phyloP scores from a whole-genome alignment of 2,113 vertebrate genomes.

The Hipposideros armiger region DNA sequence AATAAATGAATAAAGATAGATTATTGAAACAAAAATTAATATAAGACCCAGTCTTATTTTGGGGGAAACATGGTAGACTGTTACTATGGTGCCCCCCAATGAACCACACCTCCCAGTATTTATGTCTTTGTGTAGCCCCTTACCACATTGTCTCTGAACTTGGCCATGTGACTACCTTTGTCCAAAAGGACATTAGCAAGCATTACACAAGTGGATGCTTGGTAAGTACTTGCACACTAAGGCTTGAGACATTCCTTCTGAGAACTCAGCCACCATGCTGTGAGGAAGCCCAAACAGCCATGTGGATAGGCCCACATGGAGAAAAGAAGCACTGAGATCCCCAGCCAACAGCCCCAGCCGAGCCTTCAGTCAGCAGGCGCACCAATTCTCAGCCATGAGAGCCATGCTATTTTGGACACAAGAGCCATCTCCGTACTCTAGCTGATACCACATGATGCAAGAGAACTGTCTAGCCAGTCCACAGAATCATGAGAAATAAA shows the following conservation, averaged over 20 bases:
- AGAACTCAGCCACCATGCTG: not conserved
- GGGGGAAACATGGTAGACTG: not conserved
- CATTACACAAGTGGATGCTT: not conserved
- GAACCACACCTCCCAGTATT: not conserved
- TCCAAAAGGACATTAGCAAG: not conserved
- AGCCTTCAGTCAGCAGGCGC: not conserved
- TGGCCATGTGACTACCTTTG: not conserved
- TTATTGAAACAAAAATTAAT: too few species aligned
- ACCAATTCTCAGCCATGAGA: not conserved
- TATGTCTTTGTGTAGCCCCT: not conserved
- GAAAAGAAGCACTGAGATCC: not conserved
- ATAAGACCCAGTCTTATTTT: too few species aligned
- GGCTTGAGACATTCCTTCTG: not conserved
- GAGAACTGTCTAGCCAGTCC: not conserved
- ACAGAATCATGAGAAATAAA: not conserved
- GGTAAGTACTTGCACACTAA: not conserved
- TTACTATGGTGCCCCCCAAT: not conserved
- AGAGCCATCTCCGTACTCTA: not conserved
- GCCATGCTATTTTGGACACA: not conserved
- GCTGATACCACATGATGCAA: not conserved
- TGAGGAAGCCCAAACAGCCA: not conserved
- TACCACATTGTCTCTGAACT: not conserved
- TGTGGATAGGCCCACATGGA: not conserved
- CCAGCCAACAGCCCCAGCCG: not conserved
- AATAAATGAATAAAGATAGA: too few species aligned